Evolutionary conservation across 2,888 invertebrate genomes (phyloP), one percentile per base, ranked within the genome.

Genomic region (Arenicola marina): DNA sequence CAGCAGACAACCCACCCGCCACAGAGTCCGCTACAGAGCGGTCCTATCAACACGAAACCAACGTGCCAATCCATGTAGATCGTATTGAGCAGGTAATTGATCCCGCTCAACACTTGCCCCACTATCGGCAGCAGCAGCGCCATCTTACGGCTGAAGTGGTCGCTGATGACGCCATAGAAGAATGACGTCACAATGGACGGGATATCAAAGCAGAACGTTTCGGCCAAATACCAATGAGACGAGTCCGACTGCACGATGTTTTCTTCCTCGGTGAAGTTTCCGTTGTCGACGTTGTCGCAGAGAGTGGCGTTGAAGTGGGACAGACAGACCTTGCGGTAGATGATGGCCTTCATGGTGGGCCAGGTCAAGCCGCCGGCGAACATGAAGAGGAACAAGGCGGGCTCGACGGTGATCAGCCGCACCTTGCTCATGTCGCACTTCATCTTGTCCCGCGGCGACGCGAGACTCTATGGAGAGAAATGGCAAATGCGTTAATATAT

Each of bases 321-420:
- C 0, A 70, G 53, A 63, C 85, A 86, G 0, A 82, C 79, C 73
- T 84, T 84, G 7, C 76, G 69, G 67, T 80, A 84, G 3, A 83
- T 73, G 43, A 85, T 73, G 61, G 84, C 84, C 73, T 85, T 84
- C 48, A 82, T 74, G 2, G 81, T 77, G 2, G 82, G 77, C 61
- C 78, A 81, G 61, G 82, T 78, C 59, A 83, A 73, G 63, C 79
- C 84, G 28, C 88, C 91, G 0, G 92, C 91, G 86, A 92, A 88
- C 92, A 94, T 93, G 78, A 92, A 94, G 1, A 93, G 85, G 78
- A 93, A 91, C 89, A 94, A 89, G 0, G 91, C 88, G 0, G 94
- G 93, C 77, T 95, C 94, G 28, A 94, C 92, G 0, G 92, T 89
- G 59, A 91, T 48, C 48, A 24, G 15, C 26, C 26, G 11, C 38